A percentile compares a stretch with the other conserved stretches of the same genome.
Evolutionary conservation across 2,797 vertebrate species (phyloP).

Genomic region (Xenops minutus): DNA sequence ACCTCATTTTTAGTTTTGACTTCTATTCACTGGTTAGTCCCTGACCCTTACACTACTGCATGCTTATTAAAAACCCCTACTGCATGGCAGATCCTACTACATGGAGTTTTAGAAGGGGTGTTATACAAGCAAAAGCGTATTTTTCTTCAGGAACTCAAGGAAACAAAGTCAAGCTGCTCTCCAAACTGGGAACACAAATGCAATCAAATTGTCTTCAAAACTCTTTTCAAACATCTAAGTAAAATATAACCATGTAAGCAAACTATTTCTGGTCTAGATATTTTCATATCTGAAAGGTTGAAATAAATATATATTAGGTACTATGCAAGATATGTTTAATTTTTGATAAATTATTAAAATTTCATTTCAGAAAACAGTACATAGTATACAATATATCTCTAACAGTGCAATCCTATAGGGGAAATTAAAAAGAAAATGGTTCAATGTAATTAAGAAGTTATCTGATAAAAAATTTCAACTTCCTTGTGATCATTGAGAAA

Average conservation of each 20-base stretch:
- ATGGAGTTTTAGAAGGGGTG: background rate
- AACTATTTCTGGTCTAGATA: background rate
- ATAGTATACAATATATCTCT: background rate
- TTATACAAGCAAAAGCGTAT: background rate
- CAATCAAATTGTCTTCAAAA: slow-evolving; percentile 23
- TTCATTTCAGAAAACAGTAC: slow-evolving; percentile 39
- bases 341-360: slow-evolving; percentile 61
- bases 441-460: background rate
- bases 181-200: slow-evolving; percentile 22
- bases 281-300: background rate
- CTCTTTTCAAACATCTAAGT: background rate
- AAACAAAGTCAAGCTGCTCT: background rate
- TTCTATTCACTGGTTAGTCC: slow-evolving; percentile 75
- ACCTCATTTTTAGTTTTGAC: slow-evolving; percentile 76
- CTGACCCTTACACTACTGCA: slow-evolving; percentile 68
- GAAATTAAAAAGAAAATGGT: slow-evolving; percentile 10
- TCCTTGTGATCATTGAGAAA: background rate
- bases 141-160: background rate
- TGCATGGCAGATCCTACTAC: background rate
- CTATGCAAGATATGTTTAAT: background rate
- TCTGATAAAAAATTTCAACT: background rate
- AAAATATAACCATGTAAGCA: slow-evolving; percentile 13
- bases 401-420: background rate
- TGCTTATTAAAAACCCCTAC: slow-evolving; percentile 47
- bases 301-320: slow-evolving; percentile 8